Evolutionary conservation across 2,113 vertebrate species (phyloP).

Genomic region (zebrafish (Danio rerio)): GRCz12tu NC_133176.1:7715001-7715500

Average conservation of each 20-base stretch:
- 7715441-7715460: constrained; percentile 24
- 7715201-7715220: not conserved
- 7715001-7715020: no score
- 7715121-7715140: not conserved
- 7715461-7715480: not conserved
- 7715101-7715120: not conserved
- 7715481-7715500: not conserved
- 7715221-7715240: constrained; percentile 13
- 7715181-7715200: constrained; percentile 46
- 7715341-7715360: constrained; percentile 2
- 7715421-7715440: not conserved
- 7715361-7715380: not conserved
- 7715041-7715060: no score
- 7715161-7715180: constrained; percentile 14
- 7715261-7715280: constrained; percentile 43
- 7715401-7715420: not conserved
- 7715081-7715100: not conserved
- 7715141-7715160: not conserved
- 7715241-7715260: constrained; percentile 23
- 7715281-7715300: constrained; percentile 26
- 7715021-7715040: no score
- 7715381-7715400: not conserved
- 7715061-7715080: not conserved
- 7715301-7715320: constrained; percentile 24
- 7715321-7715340: constrained; percentile 32